Evolutionary conservation across 1,140 invertebrate genomes (phyloP).

Genomic region (Brachionus plicatilis): DNA sequence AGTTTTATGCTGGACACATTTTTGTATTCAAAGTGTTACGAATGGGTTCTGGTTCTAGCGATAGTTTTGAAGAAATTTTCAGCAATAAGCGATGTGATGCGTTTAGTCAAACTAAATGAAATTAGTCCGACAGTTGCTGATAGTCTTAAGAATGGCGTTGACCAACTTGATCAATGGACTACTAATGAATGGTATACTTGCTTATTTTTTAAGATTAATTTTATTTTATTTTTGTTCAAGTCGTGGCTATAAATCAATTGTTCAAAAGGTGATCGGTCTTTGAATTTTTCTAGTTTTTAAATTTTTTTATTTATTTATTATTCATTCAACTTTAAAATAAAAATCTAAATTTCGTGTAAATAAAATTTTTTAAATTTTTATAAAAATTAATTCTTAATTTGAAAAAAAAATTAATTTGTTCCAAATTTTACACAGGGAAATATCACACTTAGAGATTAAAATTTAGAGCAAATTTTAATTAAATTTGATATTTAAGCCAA

Average conservation of each 20-base stretch:
- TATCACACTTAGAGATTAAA: not conserved
- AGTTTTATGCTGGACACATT: not conserved
- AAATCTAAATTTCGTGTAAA: not conserved
- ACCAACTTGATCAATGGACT: constrained; percentile 2
- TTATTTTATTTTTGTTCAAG: not conserved
- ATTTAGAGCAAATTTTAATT: not conserved
- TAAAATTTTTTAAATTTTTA: not conserved
- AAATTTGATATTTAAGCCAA: not conserved
- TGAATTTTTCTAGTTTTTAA: not conserved
- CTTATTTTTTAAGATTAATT: not conserved
- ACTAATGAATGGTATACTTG: constrained; percentile 1
- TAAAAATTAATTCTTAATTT: not conserved
- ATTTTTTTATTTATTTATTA: not conserved
- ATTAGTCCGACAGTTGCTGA: not conserved
- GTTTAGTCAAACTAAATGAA: not conserved
- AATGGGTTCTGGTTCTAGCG: constrained; percentile 14
- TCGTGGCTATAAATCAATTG: constrained; percentile 13
- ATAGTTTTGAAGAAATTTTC: not conserved
- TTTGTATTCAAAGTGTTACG: not conserved
- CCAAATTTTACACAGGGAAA: not conserved
- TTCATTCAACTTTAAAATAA: not conserved
- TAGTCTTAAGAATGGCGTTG: not conserved
- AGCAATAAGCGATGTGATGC: not conserved
- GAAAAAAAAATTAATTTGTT: not conserved
- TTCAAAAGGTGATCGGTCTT: not conserved